Evolutionary conservation across 2,888 invertebrate genomes (phyloP), one percentile per base, ranked within the genome.

Genomic region (Cynaeus angustus): DNA sequence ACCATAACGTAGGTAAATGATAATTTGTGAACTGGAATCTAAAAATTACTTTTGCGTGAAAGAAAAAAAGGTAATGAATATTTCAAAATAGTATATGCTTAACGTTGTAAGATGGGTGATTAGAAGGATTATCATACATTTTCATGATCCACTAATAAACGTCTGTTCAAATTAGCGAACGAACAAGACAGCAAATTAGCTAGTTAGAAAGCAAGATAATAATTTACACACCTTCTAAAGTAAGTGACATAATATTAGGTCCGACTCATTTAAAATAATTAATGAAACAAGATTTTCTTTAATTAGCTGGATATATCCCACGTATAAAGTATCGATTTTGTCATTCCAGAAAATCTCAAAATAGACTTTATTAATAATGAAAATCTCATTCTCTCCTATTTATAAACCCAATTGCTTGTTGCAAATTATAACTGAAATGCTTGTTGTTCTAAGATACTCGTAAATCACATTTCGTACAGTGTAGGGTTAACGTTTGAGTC

Each of bases 361-460:
- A 53, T 37, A 53, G 37, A 13, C 21, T 33, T 33, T 13, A 53
- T 53, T 33, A 16, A 50, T 13, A 50, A 53, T 14, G 53, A 8
- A 12, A 53, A 33, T 37, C 30, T 33, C 53, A 12, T 33, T 30
- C 33, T 33, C 16, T 59, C 48, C 61, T 61, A 61, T 48, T 48
- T 61, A 61, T 61, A 61, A 48, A 59, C 28, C 43, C n/a, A 59
- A 45, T 30, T 12, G 33, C 37, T 53, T 30, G 37, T n/a, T 43
- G 59, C 53, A 45, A 59, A 59, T 59, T 59, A 48, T 61, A 37
- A 65, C 45, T 53, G 65, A 53, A 53, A 53, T 53, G 65, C 48
- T 65, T 65, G 65, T 65, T 65, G 53, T 65, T 55, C 33, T 48
- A 61, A 48, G 61, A 37, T 21, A 30, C 28, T 65, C 52, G 65